phyloP scores from a whole-genome alignment of 2,797 vertebrate genomes.

The Oceanodroma leucorhoa region DNA sequence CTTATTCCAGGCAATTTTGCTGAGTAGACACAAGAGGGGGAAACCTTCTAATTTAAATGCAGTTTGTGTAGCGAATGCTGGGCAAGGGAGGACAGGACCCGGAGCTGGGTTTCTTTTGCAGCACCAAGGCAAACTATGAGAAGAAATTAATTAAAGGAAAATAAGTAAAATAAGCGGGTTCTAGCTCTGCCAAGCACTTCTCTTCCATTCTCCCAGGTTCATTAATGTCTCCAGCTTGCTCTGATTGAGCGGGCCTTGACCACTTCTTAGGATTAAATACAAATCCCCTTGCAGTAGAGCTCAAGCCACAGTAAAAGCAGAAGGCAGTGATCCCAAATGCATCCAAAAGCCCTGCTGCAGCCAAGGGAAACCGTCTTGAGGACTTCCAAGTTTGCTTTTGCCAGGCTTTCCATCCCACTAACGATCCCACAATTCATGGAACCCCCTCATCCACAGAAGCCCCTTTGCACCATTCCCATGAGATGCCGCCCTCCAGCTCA shows the following conservation, averaged over 20 bases:
- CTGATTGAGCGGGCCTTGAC: neutral
- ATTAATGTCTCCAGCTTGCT: neutral
- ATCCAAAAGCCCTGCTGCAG: neutral
- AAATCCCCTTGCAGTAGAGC: neutral
- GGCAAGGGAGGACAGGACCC: neutral
- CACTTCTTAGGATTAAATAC: neutral
- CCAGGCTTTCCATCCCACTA: neutral
- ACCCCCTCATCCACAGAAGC: no score
- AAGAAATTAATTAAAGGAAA: neutral
- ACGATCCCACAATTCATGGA: rapidly evolving
- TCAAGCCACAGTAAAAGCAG: neutral
- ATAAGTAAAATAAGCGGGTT: neutral
- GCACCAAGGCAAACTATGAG: neutral
- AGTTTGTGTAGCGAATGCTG: rapidly evolving
- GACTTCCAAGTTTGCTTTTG: neutral
- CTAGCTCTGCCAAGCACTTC: neutral
- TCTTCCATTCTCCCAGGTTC: neutral
- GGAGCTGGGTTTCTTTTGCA: neutral
- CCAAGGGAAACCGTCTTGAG: neutral
- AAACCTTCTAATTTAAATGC: neutral
- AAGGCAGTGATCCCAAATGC: rapidly evolving
- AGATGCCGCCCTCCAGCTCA: neutral
- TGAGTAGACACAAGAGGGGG: neutral
- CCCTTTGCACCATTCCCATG: neutral
- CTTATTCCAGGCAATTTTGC: neutral